These are phyloP conservation scores for Peromyscus nudipes DNA, from an alignment of 2,797 vertebrate species.

Conservation along the genomic window DNA sequence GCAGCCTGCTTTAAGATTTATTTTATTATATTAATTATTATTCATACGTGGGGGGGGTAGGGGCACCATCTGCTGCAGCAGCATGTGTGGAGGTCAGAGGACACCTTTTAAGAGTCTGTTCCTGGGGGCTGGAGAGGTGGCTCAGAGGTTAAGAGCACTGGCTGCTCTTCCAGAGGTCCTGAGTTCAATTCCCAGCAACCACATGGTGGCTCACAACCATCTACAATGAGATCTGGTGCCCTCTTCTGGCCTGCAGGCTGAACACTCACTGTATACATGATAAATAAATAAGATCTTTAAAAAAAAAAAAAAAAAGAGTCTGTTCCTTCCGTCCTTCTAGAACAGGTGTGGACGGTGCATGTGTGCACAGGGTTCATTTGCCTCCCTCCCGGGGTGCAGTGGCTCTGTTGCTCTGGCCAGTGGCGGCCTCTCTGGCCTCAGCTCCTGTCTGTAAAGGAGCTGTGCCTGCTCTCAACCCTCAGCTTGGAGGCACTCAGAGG, in stretches of 20 bases:
- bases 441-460: neutral
- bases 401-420: too few species aligned
- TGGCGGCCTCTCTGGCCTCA: neutral
- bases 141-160: too few species aligned
- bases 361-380: neutral
- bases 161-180: too few species aligned
- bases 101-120: neutral
- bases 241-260: too few species aligned
- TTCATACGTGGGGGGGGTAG: neutral
- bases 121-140: too few species aligned
- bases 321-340: neutral
- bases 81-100: neutral
- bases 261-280: too few species aligned
- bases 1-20: neutral
- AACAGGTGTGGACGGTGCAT: rapidly evolving
- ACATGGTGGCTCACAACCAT: too few species aligned
- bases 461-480: neutral
- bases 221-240: too few species aligned
- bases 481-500: neutral
- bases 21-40: neutral
- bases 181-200: too few species aligned
- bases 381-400: too few species aligned
- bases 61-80: neutral
- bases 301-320: too few species aligned
- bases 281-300: too few species aligned